Evolutionary conservation across 1,140 invertebrate species (phyloP).

Genomic region (Mactra quadrangularis): DNA sequence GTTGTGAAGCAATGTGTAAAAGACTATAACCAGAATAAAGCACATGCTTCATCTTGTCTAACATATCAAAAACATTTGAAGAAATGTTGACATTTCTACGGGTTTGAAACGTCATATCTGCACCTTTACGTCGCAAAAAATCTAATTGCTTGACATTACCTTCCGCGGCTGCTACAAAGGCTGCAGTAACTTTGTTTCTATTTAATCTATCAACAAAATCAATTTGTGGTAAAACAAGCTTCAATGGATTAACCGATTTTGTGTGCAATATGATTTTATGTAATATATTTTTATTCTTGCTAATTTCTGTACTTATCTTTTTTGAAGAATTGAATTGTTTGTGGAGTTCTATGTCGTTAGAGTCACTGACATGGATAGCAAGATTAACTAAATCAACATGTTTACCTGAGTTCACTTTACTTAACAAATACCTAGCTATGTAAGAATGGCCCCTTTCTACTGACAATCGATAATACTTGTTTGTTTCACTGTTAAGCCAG

Average conservation of each 20-base stretch:
- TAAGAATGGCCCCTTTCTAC: constrained; percentile 7
- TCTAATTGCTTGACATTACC: constrained; percentile 24
- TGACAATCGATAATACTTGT: not conserved
- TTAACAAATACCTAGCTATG: constrained; percentile 11
- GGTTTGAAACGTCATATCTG: constrained; percentile 3
- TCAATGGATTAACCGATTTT: not conserved
- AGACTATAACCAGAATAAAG: constrained; percentile 26
- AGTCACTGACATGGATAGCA: constrained; percentile 13
- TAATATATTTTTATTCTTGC: not conserved
- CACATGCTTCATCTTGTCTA: not conserved
- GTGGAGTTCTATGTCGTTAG: not conserved
- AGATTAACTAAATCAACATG: not conserved
- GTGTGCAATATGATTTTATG: constrained; percentile 32
- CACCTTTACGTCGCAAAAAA: constrained; percentile 15
- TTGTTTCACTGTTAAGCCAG: constrained; percentile 9
- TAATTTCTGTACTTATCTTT: not conserved
- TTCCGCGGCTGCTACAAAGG: constrained; percentile 24
- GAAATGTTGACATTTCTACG: not conserved
- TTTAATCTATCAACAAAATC: not conserved
- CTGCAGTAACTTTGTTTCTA: constrained; percentile 6
- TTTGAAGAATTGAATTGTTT: not conserved
- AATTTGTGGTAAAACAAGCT: not conserved
- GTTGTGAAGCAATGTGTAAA: constrained; percentile 29
- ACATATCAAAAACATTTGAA: no score
- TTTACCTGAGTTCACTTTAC: not conserved